Base-by-base conservation (phyloP, 2,113 vertebrate species). In the Lasiurus cinereus region DNA sequence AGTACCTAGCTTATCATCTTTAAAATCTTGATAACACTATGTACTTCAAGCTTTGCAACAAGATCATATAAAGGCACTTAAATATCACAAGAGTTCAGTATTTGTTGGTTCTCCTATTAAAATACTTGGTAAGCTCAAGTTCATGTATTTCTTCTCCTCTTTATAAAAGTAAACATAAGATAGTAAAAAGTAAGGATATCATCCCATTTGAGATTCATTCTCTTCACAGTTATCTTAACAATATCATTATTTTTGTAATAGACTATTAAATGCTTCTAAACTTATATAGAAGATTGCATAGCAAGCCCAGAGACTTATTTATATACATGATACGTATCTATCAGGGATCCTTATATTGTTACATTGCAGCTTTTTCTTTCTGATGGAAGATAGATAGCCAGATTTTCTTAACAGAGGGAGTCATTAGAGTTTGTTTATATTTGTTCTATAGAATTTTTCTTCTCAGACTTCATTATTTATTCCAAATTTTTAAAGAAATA, bases 151-250 rank as follows among this genome's bases (percentile, higher is more conserved):
- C 48, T 70, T 74, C 7, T 64, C 19, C 6, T 84, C 24, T 73
- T 83, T 59, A 31, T 3, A 79, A 31, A 24, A 83, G 14, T 70
- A 93, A 89, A 95, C 27, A 46, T 69, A 27, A 73, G 43, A 48
- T 27, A 66, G 31, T 56, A 83, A 96, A 96, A 83, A 83, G 39
- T 77, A n/a, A 70, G 69, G 10, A 8, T 48, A 88, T 66, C 78
- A 86, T 54, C 33, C 8, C 12, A n/a, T 50, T 92, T 72, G 19
- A 69, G 3, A 79, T 46, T 88, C 46, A 11, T 54, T 69, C 29
- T 89, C 24, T 85, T 64, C 76, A 19, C 29, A 48, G 4, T 76
- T 84, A 64, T 88, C 21, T 62, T 46, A 31, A 46, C 16, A 88
- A 59, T 76, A 59, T 16, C 9, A 9, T 43, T 87, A 31, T 70